phyloP scores from a whole-genome alignment of 2,888 invertebrate species.

The Sarcophaga caerulescens region DNA sequence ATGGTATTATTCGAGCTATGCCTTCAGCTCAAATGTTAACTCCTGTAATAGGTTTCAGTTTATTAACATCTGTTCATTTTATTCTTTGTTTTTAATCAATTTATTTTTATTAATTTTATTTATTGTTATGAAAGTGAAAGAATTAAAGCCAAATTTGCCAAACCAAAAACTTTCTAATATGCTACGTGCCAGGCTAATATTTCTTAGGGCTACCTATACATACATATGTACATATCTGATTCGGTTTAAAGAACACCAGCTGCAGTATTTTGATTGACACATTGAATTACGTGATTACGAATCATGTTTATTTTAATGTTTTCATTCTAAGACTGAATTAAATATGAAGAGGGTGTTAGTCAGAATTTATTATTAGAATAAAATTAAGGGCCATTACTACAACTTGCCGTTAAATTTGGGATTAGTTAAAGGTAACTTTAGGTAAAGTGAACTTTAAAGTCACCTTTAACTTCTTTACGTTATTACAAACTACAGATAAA shows the following conservation, averaged over 20 bases:
- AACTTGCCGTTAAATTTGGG: no score
- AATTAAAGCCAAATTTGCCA: background rate
- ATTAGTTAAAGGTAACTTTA: no score
- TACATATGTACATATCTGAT: background rate
- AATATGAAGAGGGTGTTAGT: no score
- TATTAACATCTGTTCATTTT: background rate
- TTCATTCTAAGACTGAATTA: background rate
- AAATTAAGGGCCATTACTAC: no score
- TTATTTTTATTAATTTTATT: background rate
- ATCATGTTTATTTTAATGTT: background rate
- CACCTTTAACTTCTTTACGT: no score
- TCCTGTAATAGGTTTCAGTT: background rate
- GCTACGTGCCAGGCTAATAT: background rate
- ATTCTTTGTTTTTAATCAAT: background rate
- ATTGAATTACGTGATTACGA: background rate
- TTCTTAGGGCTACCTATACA: background rate
- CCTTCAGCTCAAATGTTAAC: no score
- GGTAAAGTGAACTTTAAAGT: no score
- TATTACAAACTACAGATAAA: no score
- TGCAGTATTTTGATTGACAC: constrained; percentile 18
- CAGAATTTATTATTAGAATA: no score
- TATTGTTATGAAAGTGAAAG: background rate
- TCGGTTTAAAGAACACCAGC: background rate
- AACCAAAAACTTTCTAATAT: background rate
- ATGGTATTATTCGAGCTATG: no score